Evolutionary conservation across 2,888 invertebrate species (phyloP), one percentile per base, ranked within the genome.

Genomic region (Pseudoips prasinana): DNA sequence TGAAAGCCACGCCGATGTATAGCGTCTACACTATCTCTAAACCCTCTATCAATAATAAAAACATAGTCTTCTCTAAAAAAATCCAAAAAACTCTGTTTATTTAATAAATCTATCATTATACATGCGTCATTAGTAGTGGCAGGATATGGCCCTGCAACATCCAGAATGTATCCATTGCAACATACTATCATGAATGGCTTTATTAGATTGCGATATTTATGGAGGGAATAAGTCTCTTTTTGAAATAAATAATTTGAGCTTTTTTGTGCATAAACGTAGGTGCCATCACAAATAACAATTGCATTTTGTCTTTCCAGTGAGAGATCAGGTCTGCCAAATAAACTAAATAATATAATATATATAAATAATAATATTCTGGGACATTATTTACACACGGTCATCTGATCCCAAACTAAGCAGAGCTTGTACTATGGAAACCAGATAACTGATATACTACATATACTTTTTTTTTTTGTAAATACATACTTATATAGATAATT

Each of bases 311-410:
- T n/a, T n/a, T n/a, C n/a, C n/a, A n/a, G n/a, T n/a, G n/a, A n/a
- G n/a, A 23, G 33, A 26, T 33, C 36, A 26, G 33, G 33, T 32
- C 10, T 36, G 22, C 33, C 36, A 18, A 7, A 26, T 36, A 36
- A 33, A 33, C n/a, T n/a, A n/a, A n/a, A n/a, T n/a, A n/a, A n/a
- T n/a, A n/a, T n/a, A n/a, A n/a, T n/a, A n/a, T n/a, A n/a, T n/a
- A n/a, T n/a, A n/a, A n/a, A n/a, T n/a, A n/a, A n/a, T n/a, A n/a
- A n/a, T n/a, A n/a, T n/a, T n/a, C n/a, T n/a, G n/a, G n/a, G n/a
- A n/a, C n/a, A n/a, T n/a, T n/a, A n/a, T n/a, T n/a, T n/a, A n/a
- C n/a, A n/a, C n/a, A n/a, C n/a, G n/a, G n/a, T n/a, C n/a, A n/a
- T n/a, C n/a, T n/a, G n/a, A n/a, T n/a, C n/a, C n/a, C n/a, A n/a